These are phyloP conservation scores for Blera fallax DNA, from an alignment of 2,888 invertebrate species.

Conservation along the genomic window DNA sequence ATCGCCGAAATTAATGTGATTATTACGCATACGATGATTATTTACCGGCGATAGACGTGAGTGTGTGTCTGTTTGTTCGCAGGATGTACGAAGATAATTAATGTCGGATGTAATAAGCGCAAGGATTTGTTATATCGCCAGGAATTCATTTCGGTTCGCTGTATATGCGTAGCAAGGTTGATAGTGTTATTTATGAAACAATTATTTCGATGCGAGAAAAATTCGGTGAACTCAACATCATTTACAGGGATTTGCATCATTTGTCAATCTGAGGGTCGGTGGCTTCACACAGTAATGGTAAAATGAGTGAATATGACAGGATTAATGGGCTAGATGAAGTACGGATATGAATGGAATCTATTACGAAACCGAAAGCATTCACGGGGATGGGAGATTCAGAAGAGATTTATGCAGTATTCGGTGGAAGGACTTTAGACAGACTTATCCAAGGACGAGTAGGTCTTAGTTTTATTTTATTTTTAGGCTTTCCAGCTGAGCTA, in stretches of 20 bases:
- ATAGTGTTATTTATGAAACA: neutral
- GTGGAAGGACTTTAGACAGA: too few relatives aligned
- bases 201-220: neutral
- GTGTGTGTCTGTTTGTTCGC: neutral
- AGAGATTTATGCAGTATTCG: too few relatives aligned
- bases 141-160: neutral
- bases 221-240: neutral
- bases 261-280: neutral
- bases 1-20: constrained; percentile 10
- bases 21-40: constrained; percentile 31
- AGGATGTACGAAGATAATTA: neutral
- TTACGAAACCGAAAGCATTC: neutral
- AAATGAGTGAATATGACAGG: neutral
- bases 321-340: neutral
- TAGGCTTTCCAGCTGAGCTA: too few relatives aligned
- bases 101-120: neutral
- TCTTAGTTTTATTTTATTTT: too few relatives aligned
- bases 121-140: neutral
- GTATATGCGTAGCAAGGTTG: neutral
- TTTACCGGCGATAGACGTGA: neutral
- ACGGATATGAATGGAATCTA: neutral
- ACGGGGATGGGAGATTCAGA: too few relatives aligned
- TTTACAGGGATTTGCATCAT: neutral
- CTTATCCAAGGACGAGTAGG: too few relatives aligned
- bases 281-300: neutral